These are phyloP conservation scores for Operophtera brumata DNA, from an alignment of 2,888 invertebrate species.

Conservation along the genomic window DNA sequence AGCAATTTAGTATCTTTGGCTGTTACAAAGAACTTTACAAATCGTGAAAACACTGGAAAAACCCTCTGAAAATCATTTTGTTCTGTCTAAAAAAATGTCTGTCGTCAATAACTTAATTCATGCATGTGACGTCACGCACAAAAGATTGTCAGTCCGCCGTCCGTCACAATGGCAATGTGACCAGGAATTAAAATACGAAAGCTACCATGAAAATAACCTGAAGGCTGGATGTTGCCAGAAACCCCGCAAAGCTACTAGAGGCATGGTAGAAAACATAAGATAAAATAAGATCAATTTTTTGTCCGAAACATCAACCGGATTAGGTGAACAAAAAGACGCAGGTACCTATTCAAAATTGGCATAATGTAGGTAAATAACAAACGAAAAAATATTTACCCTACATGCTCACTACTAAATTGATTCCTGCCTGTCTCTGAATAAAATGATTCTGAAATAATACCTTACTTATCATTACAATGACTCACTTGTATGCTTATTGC, in stretches of 20 bases:
- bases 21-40: slow-evolving; percentile 56
- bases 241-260: neutral
- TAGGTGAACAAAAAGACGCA: neutral
- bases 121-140: slow-evolving; percentile 69
- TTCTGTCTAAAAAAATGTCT: slow-evolving; percentile 64
- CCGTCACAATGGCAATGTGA: slow-evolving; percentile 61
- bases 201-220: slow-evolving; percentile 18
- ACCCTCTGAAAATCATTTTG: slow-evolving; percentile 65
- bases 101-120: slow-evolving; percentile 53
- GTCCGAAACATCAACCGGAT: slow-evolving; percentile 6
- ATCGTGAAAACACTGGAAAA: slow-evolving; percentile 61
- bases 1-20: slow-evolving; percentile 55
- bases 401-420: too few relatives aligned
- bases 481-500: too few relatives aligned
- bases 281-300: too few relatives aligned
- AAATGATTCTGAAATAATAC: too few relatives aligned
- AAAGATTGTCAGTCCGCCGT: too few relatives aligned
- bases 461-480: too few relatives aligned
- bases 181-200: slow-evolving; percentile 35
- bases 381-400: too few relatives aligned
- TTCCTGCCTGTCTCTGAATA: too few relatives aligned
- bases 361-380: neutral
- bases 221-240: slow-evolving; percentile 14
- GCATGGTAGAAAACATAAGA: slow-evolving; percentile 13
- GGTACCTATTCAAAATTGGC: neutral